Percentiles rank a stretch among this genome's conserved stretches.
Conservation (phyloP, 2,113 vertebrate species). For the Noturus placidus region DNA sequence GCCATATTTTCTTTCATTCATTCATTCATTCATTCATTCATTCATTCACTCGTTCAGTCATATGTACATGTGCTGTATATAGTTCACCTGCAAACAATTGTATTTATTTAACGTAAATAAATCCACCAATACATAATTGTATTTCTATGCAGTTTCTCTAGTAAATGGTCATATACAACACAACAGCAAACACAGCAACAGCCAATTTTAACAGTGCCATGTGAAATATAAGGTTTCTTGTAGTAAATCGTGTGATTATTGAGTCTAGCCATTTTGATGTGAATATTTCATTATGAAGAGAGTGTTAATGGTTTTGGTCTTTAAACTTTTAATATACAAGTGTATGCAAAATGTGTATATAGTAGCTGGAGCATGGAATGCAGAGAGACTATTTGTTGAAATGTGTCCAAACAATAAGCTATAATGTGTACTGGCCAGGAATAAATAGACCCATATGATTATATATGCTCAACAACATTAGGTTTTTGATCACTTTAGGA, state of each 20-base stretch:
- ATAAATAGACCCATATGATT: neutral
- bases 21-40: neutral
- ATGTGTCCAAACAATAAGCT: neutral
- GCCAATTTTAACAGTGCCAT: neutral
- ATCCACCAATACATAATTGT: neutral
- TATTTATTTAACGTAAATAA: neutral
- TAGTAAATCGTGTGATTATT: neutral
- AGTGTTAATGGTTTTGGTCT: conserved; percentile 2
- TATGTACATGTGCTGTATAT: neutral
- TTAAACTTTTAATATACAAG: neutral
- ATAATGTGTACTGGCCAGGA: neutral
- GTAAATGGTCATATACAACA: neutral
- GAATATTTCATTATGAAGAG: conserved; percentile 3
- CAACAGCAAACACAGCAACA: neutral
- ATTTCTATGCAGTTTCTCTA: neutral
- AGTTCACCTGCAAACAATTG: neutral
- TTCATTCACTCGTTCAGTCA: neutral
- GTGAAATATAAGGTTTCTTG: neutral
- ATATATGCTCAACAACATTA: neutral
- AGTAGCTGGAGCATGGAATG: neutral
- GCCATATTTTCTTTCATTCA: neutral
- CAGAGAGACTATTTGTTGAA: neutral
- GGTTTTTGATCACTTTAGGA: neutral
- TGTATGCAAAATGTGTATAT: neutral
- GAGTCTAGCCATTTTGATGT: neutral